phyloP scores from a whole-genome alignment of 1,140 invertebrate genomes.

The Drosophila equinoxialis region DNA sequence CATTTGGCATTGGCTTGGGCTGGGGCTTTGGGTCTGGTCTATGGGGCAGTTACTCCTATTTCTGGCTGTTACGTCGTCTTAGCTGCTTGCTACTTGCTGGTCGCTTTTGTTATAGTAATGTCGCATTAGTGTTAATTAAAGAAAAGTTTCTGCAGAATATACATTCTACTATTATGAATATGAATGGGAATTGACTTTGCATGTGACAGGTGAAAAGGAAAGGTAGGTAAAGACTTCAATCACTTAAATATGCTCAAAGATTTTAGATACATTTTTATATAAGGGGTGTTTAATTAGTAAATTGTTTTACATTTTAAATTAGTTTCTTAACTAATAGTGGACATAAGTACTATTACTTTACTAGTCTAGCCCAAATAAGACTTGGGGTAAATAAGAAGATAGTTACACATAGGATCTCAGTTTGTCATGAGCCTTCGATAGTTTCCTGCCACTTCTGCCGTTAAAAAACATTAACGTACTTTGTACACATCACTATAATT shows the following conservation, averaged over 20 bases:
- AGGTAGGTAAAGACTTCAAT: no score
- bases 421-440: no score
- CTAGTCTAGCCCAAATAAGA: no score
- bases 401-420: no score
- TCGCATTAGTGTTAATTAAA: constrained; percentile 74
- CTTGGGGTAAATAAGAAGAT: no score
- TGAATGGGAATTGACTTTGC: background rate
- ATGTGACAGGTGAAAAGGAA: background rate
- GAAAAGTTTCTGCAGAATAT: constrained; percentile 45
- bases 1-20: constrained; percentile 62
- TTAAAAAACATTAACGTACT: no score
- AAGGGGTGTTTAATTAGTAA: background rate
- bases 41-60: constrained; percentile 32
- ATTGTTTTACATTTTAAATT: no score
- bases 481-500: no score
- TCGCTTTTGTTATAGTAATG: constrained; percentile 56
- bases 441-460: no score
- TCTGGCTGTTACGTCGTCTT: constrained; percentile 50
- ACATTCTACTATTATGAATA: constrained; percentile 8
- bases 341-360: no score
- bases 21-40: constrained; percentile 2
- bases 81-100: constrained; percentile 22
- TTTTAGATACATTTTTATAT: background rate
- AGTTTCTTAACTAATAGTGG: no score
- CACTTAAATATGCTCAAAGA: no score